A percentile compares a stretch with the other conserved stretches of the same genome.
Conservation (phyloP, 2,113 vertebrate species). For the Ailurus styani region DNA sequence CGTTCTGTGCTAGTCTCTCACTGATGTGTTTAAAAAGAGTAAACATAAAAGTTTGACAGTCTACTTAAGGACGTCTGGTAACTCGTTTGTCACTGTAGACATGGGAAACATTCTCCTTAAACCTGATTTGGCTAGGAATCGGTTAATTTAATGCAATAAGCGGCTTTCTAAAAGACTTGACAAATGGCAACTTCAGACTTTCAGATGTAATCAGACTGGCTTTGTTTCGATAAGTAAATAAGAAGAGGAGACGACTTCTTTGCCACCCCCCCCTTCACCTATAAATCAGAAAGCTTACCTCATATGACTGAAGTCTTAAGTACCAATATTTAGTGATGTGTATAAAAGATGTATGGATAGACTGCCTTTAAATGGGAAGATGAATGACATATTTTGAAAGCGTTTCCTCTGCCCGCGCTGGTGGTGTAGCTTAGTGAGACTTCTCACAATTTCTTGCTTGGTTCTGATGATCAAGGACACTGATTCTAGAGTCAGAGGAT, state of each 20-base stretch:
- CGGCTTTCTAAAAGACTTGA: constrained; percentile 14
- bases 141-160: neutral
- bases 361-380: constrained; percentile 14
- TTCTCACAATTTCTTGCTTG: constrained; percentile 3
- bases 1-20: neutral
- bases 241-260: neutral
- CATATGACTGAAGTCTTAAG: neutral
- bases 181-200: constrained; percentile 6
- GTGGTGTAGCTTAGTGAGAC: neutral
- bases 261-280: neutral
- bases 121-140: neutral
- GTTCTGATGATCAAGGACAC: neutral
- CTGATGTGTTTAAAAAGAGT: neutral
- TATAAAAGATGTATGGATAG: neutral
- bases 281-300: constrained; percentile 27
- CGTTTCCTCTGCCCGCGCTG: neutral
- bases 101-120: neutral
- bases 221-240: neutral
- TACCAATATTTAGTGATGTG: constrained; percentile 17
- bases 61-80: neutral
- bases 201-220: neutral
- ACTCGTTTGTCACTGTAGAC: neutral
- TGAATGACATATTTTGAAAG: constrained; percentile 57
- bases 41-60: constrained; percentile 59
- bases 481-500: neutral